These are phyloP conservation scores for Eucera pruinosa DNA, from an alignment of 2,888 invertebrate genomes.

Conservation along the genomic window DNA sequence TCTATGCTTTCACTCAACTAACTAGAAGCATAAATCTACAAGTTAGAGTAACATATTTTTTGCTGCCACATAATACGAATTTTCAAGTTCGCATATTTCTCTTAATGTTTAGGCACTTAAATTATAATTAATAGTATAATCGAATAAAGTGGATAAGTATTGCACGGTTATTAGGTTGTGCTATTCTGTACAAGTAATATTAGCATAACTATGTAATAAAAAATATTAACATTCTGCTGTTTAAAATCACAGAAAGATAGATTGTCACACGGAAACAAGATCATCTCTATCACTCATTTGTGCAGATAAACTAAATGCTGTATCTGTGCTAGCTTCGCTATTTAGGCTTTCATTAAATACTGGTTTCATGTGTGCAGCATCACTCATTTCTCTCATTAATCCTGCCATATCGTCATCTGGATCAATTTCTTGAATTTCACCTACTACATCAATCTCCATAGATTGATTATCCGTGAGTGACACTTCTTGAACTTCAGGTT, in stretches of 20 bases:
- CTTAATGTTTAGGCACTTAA: slow-evolving; percentile 5
- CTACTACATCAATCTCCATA: slow-evolving; percentile 76
- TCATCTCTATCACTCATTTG: slow-evolving; percentile 82
- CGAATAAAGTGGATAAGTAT: slow-evolving; percentile 15
- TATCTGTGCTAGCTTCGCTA: slow-evolving; percentile 83
- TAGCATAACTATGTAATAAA: slow-evolving; percentile 8
- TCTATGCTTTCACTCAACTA: no score
- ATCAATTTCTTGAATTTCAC: slow-evolving; percentile 79
- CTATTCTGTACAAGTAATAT: slow-evolving; percentile 7
- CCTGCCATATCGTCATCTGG: slow-evolving; percentile 83
- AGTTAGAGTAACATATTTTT: no score
- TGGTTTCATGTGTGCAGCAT: slow-evolving; percentile 77
- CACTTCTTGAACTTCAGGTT: slow-evolving; percentile 55
- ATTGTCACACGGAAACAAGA: slow-evolving; percentile 71
- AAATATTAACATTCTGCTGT: slow-evolving; percentile 16
- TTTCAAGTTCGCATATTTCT: neutral
- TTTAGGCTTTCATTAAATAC: slow-evolving; percentile 80
- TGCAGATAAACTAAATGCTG: slow-evolving; percentile 82
- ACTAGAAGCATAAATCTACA: no score
- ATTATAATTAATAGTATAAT: neutral
- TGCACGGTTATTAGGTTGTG: neutral
- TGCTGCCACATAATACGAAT: slow-evolving; percentile 6
- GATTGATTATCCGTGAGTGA: slow-evolving; percentile 68
- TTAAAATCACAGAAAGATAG: slow-evolving; percentile 39
- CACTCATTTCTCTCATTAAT: slow-evolving; percentile 83